Evolutionary conservation across 2,888 invertebrate species (phyloP), one percentile per base, ranked within the genome.

Genomic region (Spilosoma lubricipeda): DNA sequence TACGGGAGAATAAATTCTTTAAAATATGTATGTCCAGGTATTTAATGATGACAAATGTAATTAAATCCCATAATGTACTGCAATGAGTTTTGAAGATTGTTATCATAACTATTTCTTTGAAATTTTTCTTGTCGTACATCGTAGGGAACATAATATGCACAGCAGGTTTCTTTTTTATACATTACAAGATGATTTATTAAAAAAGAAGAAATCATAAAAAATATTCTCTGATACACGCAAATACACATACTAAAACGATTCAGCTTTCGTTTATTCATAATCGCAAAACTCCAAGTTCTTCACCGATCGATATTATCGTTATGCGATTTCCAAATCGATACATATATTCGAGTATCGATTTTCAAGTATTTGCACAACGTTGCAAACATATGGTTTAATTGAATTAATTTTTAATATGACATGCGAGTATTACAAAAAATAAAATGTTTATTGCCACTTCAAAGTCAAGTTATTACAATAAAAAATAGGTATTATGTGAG

Each of bases 31-130:
- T 79, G 73, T 83, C 75, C 78, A 80, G 71, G 73, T 80, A 82
- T 76, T 82, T 85, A 80, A 84, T 83, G 84, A 86, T 80, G 87
- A 85, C 83, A 87, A 85, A 83, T 84, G 80, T 84, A 87, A 87
- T 87, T 86, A 80, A 77, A 81, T 78, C 42, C 30, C 27, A 15
- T 70, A 70, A 67, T 64, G 36, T 70, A 72, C 52, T n/a, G 27
- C 42, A 20, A 56, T 63, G 70, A 72, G 71, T 74, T 70, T 75
- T 45, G 13, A 66, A 72, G 75, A 75, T 75, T 56, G 52, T 70
- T 70, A 70, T 70, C 36, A 75, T 42, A 56, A 68, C 71, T 72
- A 75, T 72, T 64, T 66, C 33, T 72, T 65, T 65, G 33, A 69
- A 69, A 39, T 33, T 65, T 56, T 59, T 48, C 48, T 15, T 52